Base-by-base conservation (phyloP, 2,888 invertebrate genomes). In the Andrena fulva region DNA sequence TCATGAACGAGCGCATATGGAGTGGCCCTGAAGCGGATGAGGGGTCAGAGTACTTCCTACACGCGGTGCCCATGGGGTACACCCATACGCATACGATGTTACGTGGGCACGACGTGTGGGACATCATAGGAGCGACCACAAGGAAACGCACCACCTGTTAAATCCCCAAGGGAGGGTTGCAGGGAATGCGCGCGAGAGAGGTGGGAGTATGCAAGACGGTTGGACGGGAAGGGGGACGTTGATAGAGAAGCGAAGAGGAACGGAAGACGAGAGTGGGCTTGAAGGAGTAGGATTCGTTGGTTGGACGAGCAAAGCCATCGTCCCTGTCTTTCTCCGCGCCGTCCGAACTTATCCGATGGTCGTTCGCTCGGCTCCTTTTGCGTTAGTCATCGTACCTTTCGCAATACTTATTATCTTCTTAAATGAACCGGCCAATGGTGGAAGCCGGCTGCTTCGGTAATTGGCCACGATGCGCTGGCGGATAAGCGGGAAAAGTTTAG, bases 21-120 rank as follows among this genome's bases (percentile, higher is more conserved):
- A 89, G 88, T 87, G 88, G 73, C 85, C 85, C 85, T 83, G 87
- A 90, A 90, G 90, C 92, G 92, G 93, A 93, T 92, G 92, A 92
- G 90, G 91, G 93, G 93, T 93, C 93, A 93, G 89, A 90, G 92
- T 92, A 93, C 92, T 93, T 93, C 93, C 93, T 93, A 92, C 91
- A 90, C 90, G 85, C 86, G 72, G 69, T 83, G 82, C 72, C 76
- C 64, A 81, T 88, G 71, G 81, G 80, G 72, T 88, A 87, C 77
- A 87, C 72, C 69, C 82, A 88, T 87, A 83, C 81, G 85, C 83
- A 56, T 83, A 60, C 77, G 73, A 72, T 56, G 12, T 77, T 88
- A 88, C 86, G 88, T 87, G 83, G 88, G 86, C 86, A 87, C 62
- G 80, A 78, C 73, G 87, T 85, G 87, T 85, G 89, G 87, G 84